These are phyloP conservation scores for Forbesichthys agassizii DNA, from an alignment of 2,113 vertebrate species.

Conservation along the genomic window DNA sequence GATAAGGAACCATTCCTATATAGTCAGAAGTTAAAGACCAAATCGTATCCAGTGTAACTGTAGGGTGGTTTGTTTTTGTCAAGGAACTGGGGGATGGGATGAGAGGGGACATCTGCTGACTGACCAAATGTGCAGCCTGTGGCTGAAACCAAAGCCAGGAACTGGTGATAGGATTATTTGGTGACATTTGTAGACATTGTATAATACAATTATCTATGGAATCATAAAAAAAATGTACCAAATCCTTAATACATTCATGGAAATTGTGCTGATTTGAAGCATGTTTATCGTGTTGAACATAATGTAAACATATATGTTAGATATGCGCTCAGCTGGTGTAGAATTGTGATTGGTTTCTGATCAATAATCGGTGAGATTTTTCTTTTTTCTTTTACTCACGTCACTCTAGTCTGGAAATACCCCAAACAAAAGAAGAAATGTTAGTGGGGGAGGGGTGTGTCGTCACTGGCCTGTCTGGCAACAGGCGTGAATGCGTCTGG, in stretches of 20 bases:
- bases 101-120: neutral
- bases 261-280: no score
- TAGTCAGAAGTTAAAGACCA: no score
- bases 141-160: conserved; percentile 29
- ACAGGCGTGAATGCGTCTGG: conserved; percentile 54
- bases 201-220: no score
- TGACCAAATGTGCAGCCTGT: conserved; percentile 28
- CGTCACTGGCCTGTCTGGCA: conserved; percentile 73
- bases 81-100: conserved; percentile 36
- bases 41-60: no score
- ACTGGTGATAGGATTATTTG: neutral
- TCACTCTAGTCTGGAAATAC: conserved; percentile 56
- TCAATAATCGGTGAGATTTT: neutral
- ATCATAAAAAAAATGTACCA: no score
- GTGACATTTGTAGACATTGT: no score
- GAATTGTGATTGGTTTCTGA: neutral
- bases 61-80: conserved; percentile 10
- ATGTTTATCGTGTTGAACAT: no score
- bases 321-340: no score
- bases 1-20: no score
- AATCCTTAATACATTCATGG: no score
- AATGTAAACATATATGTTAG: no score
- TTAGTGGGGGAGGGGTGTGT: conserved; percentile 34
- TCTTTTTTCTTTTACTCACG: conserved; percentile 9
- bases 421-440: conserved; percentile 53